Evolutionary conservation across 2,113 vertebrate species (phyloP), one percentile per base, ranked within the genome.

Genomic region (Urocynchramus pylzowi): DNA sequence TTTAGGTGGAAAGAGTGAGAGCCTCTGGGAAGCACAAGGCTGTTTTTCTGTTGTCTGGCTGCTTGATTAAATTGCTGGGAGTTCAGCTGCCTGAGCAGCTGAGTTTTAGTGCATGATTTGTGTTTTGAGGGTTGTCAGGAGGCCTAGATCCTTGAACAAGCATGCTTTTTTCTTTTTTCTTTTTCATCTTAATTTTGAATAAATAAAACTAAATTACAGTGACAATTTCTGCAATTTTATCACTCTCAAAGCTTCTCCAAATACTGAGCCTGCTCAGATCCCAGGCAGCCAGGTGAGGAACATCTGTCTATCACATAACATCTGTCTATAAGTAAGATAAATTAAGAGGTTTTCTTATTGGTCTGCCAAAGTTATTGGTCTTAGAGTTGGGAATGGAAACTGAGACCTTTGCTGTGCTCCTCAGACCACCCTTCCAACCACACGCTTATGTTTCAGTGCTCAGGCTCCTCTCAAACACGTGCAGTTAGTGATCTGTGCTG

Each of bases 31-130:
- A 89, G 53, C n/a, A 21, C 31, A 37, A 41, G 84, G 49, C 41
- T 84, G 79, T 67, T 91, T 93, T 93, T 86, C 67, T 90, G 33
- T 90, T 97, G 84, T 94, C 85, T 95, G 82, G 30, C 47, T 83
- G 23, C 45, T 88, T 78, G 85, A 91, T 93, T 87, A 69, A 96
- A 88, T 96, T 77, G 67, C 82, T n/a, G 33, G 59, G 63, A 88
- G 84, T 83, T 96, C 90, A 83, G 78, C 87, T 84, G 93, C 53
- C 35, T 61, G 59, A 90, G 68, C 0, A 9, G 75, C 79, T 1
- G 37, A 59, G 27, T 86, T 95, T 96, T 80, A 74, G 64, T 67
- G 63, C 76, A 35, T 81, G 79, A 90, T 90, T 93, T 96, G 90
- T 95, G 78, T 77, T 60, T 47, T 47, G 47, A 89, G 87, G 71